Percentiles rank a stretch among this genome's conserved stretches.
phyloP scores from a whole-genome alignment of 2,113 vertebrate species.

The Poecile atricapillus region DNA sequence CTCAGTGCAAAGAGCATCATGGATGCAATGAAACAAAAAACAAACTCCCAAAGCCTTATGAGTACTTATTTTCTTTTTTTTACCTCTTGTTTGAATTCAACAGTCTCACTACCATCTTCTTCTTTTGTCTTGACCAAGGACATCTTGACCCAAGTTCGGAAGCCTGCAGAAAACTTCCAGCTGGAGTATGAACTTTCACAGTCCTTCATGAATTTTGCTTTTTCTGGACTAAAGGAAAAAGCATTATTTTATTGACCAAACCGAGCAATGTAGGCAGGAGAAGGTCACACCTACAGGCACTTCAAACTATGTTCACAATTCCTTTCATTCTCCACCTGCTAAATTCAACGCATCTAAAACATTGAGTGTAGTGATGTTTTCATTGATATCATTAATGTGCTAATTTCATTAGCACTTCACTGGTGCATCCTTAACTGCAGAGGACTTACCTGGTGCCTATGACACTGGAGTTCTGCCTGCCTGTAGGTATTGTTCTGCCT shows the following conservation, averaged over 20 bases:
- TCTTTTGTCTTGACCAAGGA: conserved; percentile 92
- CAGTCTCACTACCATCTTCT: conserved; percentile 77
- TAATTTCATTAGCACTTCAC: neutral
- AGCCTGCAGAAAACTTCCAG: conserved; percentile 96
- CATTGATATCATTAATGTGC: neutral
- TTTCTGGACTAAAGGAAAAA: conserved; percentile 74
- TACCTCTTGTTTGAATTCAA: conserved; percentile 96
- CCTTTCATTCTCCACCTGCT: neutral
- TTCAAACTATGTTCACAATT: neutral
- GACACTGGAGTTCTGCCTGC: neutral
- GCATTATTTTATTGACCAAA: neutral
- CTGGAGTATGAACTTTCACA: conserved; percentile 94
- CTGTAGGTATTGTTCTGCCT: neutral
- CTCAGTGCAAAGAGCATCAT: neutral
- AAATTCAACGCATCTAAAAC: neutral
- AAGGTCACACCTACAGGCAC: neutral
- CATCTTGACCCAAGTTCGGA: conserved; percentile 99
- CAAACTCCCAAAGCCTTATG: neutral
- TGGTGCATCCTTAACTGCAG: neutral
- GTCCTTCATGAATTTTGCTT: conserved; percentile 87
- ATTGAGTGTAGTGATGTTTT: rapidly evolving
- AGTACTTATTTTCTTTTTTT: neutral
- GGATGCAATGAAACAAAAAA: neutral
- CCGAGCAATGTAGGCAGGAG: neutral
- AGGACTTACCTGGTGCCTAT: neutral